phyloP scores from a whole-genome alignment of 2,113 vertebrate genomes.

The Catharus bicknelli region DNA sequence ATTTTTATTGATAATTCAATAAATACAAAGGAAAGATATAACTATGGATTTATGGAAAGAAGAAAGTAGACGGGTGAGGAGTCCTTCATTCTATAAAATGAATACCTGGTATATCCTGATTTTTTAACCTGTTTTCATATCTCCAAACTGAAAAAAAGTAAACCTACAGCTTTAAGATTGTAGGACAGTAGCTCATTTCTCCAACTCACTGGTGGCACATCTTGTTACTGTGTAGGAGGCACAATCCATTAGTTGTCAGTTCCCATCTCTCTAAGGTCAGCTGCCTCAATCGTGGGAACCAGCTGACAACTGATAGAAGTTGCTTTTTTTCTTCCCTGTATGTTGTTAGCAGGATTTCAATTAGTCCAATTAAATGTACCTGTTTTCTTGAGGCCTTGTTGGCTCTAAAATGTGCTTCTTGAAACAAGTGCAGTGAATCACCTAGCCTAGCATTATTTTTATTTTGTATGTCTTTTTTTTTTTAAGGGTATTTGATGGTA shows the following conservation, averaged over 20 bases:
- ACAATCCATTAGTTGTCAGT: constrained; percentile 47
- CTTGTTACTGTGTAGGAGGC: constrained; percentile 7
- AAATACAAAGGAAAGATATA: not conserved
- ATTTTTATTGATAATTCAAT: not conserved
- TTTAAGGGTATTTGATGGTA: not conserved
- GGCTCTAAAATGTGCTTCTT: not conserved
- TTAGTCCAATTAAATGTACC: constrained; percentile 33
- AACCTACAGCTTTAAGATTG: not conserved
- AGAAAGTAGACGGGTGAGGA: not conserved
- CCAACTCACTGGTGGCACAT: not conserved
- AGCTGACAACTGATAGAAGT: constrained; percentile 45
- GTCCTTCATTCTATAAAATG: not conserved
- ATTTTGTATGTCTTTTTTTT: not conserved
- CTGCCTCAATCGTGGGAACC: not conserved
- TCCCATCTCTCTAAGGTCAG: constrained; percentile 32
- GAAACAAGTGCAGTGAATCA: not conserved
- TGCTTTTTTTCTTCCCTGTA: not conserved
- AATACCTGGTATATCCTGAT: not conserved
- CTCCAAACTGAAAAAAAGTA: not conserved
- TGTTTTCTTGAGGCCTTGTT: constrained; percentile 15
- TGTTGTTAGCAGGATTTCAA: constrained; percentile 23
- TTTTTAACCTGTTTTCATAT: not conserved
- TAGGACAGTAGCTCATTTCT: not conserved
- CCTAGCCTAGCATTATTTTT: not conserved
- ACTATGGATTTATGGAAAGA: not conserved